Percentiles rank a stretch among this genome's conserved stretches.
phyloP scores from a whole-genome alignment of 2,113 vertebrate genomes.

The Hyaena hyaena region DNA sequence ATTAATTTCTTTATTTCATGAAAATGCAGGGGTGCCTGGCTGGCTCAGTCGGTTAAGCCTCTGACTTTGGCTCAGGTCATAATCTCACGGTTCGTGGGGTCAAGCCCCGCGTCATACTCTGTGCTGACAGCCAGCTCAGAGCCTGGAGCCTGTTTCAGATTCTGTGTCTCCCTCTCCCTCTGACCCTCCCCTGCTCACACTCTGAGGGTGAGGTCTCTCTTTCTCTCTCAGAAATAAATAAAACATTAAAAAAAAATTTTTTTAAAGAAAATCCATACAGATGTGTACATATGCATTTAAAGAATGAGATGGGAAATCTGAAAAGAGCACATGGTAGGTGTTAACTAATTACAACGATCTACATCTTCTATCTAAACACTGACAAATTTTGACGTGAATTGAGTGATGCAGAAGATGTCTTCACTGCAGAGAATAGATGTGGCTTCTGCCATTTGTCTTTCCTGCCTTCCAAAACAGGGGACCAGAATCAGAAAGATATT shows the following conservation, averaged over 20 bases:
- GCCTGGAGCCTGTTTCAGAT: no score
- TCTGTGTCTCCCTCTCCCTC: no score
- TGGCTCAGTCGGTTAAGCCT: no score
- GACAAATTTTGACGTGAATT: not conserved
- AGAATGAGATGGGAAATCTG: not conserved
- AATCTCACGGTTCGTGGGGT: no score
- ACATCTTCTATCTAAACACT: not conserved
- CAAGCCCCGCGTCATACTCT: no score
- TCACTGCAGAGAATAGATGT: not conserved
- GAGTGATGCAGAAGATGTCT: not conserved
- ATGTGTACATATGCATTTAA: not conserved
- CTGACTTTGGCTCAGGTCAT: no score
- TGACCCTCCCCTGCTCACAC: no score
- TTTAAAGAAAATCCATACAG: not conserved
- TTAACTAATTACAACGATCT: not conserved
- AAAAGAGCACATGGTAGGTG: not conserved
- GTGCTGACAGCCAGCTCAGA: no score
- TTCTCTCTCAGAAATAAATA: no score
- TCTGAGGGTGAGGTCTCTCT: no score
- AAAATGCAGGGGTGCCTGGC: not conserved
- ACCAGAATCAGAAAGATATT: not conserved
- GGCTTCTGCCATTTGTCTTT: not conserved
- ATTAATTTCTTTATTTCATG: not conserved
- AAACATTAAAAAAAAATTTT: no score
- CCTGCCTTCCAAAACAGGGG: not conserved